Evolutionary conservation across 2,113 vertebrate genomes (phyloP), one percentile per base, ranked within the genome.

Genomic region (Vulpes lagopus): DNA sequence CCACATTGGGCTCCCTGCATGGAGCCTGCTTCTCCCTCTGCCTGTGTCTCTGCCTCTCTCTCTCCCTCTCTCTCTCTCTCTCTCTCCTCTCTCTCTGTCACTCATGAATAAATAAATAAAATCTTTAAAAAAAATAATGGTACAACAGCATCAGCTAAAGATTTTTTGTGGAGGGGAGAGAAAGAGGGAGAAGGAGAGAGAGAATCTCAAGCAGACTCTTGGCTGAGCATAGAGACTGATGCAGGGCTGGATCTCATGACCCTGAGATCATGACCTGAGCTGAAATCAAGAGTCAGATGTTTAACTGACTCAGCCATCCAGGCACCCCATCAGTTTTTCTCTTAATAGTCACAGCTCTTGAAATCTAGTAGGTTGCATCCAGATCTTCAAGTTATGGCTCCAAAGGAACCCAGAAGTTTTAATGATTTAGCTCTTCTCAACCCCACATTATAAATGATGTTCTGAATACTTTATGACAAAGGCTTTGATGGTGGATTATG

Each of bases 341-440:
- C 30, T 51, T 30, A 30, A 30, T 76, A 76, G 43, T 9, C 25
- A 5, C 23, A 35, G 17, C 49, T 95, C 88, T 90, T 92, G 49
- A 94, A 22, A 83, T 71, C 57, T 49, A 23, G 3, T 80, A 59
- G 27, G 22, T 65, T 62, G n/a, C 30, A 43, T 81, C 25, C n/a
- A 80, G 43, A 65, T 67, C 64, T 78, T 89, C 83, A 96, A 90
- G 16, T 81, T 35, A 43, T 8, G 5, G 10, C 57, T 59, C 38
- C 27, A 25, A 17, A 94, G 51, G 53, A 95, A 92, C 49, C 95
- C 65, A 69, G 35, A 83, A 73, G 14, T 71, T 59, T 90, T 94
- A 81, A 60, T 81, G 69, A 87, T 79, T 69, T 89, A 67, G 23
- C 65, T 84, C 0, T 69, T 92, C 53, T 81, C 78, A 83, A 64